Conservation (phyloP, 2,888 invertebrate genomes). For the Amblyjoppa fuscipennis region DNA sequence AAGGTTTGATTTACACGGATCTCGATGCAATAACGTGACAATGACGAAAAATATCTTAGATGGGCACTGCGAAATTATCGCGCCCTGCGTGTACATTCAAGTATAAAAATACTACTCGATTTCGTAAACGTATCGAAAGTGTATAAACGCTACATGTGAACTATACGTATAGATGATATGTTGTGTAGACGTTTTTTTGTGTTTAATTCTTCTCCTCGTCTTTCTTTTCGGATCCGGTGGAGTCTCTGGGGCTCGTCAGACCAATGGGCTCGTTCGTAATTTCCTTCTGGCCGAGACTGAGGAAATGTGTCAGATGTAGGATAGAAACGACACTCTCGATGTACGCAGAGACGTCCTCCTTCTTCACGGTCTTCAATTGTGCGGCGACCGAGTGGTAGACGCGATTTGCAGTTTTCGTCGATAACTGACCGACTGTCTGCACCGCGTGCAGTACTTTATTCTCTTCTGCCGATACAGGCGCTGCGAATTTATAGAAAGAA, state of each 20-base stretch:
- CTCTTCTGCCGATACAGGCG: constrained; percentile 87
- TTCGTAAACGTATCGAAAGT: constrained; percentile 54
- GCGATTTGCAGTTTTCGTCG: constrained; percentile 90
- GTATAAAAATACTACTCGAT: constrained; percentile 24
- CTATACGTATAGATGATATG: constrained; percentile 12
- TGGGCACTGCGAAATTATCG: background rate
- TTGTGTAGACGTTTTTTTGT: background rate
- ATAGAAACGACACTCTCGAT: constrained; percentile 82
- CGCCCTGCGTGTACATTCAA: background rate
- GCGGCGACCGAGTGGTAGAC: constrained; percentile 90
- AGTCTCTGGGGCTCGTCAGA: constrained; percentile 24
- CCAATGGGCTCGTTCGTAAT: constrained; percentile 23
- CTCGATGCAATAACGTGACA: background rate
- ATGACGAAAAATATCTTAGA: background rate
- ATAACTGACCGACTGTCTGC: constrained; percentile 91
- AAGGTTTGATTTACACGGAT: background rate
- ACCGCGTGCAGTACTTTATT: constrained; percentile 91
- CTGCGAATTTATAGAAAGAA: constrained; percentile 82
- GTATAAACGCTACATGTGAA: constrained; percentile 61
- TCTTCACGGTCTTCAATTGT: constrained; percentile 87
- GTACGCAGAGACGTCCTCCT: constrained; percentile 82
- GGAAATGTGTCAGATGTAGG: constrained; percentile 81
- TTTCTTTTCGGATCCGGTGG: constrained; percentile 54
- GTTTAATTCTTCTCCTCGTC: constrained; percentile 57
- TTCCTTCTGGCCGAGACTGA: constrained; percentile 73